Evolutionary conservation across 2,797 vertebrate genomes (phyloP).

Genomic region (Odontamblyopus lacepedii): DNA sequence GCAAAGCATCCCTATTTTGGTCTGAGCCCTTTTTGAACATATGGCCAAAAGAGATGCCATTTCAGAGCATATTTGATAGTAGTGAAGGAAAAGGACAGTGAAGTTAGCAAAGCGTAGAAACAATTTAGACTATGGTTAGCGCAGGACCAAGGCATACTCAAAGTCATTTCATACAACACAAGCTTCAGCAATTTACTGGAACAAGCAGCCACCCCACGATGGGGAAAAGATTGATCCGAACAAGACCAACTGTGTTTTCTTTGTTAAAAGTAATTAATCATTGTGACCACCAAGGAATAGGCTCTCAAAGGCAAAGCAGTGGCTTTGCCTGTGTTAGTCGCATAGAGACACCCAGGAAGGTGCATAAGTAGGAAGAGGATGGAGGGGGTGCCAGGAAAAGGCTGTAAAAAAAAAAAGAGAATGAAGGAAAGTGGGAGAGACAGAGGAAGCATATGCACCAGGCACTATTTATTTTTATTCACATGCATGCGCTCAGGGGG

Average conservation of each 20-base stretch:
- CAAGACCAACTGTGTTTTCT: constrained; percentile 74
- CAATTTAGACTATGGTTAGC: constrained; percentile 59
- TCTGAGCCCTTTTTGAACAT: constrained; percentile 37
- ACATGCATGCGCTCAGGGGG: constrained; percentile 56
- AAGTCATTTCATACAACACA: constrained; percentile 69
- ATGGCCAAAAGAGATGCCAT: constrained; percentile 25
- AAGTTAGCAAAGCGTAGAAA: constrained; percentile 32
- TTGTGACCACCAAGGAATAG: constrained; percentile 58
- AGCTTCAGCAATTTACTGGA: constrained; percentile 69
- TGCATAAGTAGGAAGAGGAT: constrained; percentile 29
- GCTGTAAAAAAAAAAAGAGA: background rate
- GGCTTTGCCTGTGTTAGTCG: constrained; percentile 31
- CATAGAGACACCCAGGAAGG: constrained; percentile 23
- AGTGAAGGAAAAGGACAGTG: background rate
- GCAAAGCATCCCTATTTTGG: constrained; percentile 34
- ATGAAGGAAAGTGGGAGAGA: constrained; percentile 27
- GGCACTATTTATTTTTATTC: constrained; percentile 63
- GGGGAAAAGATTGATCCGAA: constrained; percentile 70
- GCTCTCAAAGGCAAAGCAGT: constrained; percentile 38
- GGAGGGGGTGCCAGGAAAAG: constrained; percentile 11
- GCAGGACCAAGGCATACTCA: constrained; percentile 40
- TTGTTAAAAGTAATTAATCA: constrained; percentile 80
- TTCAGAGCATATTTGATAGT: constrained; percentile 9
- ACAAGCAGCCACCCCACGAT: constrained; percentile 54
- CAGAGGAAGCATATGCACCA: constrained; percentile 34